Conservation (phyloP, 2,113 vertebrate genomes). For the Petaurus breviceps region DNA sequence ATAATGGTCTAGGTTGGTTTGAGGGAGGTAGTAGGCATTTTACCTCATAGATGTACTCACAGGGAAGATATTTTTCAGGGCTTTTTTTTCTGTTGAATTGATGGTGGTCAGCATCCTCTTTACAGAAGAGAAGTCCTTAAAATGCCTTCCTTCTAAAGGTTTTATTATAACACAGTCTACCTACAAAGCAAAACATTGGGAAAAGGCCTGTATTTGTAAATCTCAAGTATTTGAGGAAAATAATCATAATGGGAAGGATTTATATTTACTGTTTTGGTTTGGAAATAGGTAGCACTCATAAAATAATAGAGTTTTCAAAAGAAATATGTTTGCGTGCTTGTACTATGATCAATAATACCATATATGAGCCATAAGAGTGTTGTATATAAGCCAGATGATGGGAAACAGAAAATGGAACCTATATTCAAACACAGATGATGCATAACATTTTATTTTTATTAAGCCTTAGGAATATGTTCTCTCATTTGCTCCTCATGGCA, state of each 20-base stretch:
- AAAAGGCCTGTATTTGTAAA: not conserved
- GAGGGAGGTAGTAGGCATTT: not conserved
- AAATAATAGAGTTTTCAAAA: not conserved
- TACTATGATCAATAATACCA: not conserved
- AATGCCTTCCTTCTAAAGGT: not conserved
- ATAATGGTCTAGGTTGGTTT: not conserved
- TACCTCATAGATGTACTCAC: not conserved
- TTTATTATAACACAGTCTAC: not conserved
- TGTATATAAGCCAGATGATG: not conserved
- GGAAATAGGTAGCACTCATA: not conserved
- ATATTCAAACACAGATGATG: not conserved
- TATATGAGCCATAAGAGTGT: not conserved
- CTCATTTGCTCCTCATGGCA: not conserved
- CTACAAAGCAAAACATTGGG: not conserved
- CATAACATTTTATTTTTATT: not conserved
- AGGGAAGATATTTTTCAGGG: not conserved
- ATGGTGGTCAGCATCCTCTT: not conserved
- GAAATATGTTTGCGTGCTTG: not conserved
- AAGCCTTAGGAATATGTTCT: not conserved
- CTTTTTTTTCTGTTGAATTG: not conserved
- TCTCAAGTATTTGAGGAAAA: not conserved
- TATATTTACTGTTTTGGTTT: not conserved
- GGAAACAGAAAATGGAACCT: not conserved
- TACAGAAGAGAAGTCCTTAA: not conserved
- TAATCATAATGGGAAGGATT: not conserved